Evolutionary conservation across 2,888 invertebrate genomes (phyloP), one percentile per base, ranked within the genome.

Genomic region (Aricia artaxerxes): DNA sequence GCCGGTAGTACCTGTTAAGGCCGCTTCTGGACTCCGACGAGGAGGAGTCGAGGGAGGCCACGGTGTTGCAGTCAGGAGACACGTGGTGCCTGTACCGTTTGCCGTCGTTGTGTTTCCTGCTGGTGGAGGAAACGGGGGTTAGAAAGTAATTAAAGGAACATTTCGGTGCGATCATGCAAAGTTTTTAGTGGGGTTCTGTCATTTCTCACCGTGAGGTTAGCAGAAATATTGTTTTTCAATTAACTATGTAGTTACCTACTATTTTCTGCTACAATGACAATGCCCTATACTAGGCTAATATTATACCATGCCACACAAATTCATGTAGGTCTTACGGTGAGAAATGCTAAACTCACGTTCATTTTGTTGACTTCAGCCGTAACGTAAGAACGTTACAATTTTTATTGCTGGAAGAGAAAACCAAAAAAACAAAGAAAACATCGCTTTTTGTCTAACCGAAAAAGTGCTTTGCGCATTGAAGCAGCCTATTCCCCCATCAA

Each of bases 1-100:
- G 97, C 49, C 98, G 96, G 92, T 98, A 98, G 91, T 97, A 98
- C 83, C 98, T 96, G 89, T 98, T 98, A 82, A 98, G 95, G 57
- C 97, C 97, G 85, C 96, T 96, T 78, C 97, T 96, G 9, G 97
- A 97, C 87, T 98, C 98, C 0, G 97, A 97, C 78, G 97, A 97
- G 78, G 98, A 97, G 78, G 98, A 98, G 88, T 97, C 98, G 88
- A 98, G 97, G 31, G 98, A 98, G 78, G 97, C 98, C 80, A 98
- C 98, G 57, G 98, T 98, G 91, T 98, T 97, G 94, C 98, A 98
- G 91, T 98, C 98, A 60, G 97, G 97, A 11, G 98, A 97, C 85
- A 97, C 97, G 86, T 98, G 97, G 90, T 98, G 98, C 80, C 97
- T 96, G 92, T 98, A 98, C 87, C 98, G 97, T 95, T 97, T 97